Base-by-base conservation (phyloP, 2,113 vertebrate species). In the Anolis sagrei region DNA sequence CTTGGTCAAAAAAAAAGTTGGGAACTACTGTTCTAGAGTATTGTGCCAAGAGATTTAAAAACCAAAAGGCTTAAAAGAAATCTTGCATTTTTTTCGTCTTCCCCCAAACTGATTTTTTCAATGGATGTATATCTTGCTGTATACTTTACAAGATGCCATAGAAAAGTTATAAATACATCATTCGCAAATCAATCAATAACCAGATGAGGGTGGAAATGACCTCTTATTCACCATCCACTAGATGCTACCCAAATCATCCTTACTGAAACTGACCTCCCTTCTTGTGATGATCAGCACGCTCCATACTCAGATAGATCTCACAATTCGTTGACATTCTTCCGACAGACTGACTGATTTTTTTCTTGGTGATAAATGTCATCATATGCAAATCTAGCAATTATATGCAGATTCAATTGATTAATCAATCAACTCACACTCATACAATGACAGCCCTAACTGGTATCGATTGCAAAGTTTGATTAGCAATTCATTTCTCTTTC, bases 391-490 rank as follows among this genome's bases (percentile, higher is more conserved):
- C 36, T 76, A 66, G 44, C 19, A 76, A 76, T 76, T 25, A 23
- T 64, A 76, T 76, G 73, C 36, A 84, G n/a, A 83, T 83, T 5
- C 36, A 74, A 29, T 74, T 36, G 32, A 27, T 70, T 75, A 62
- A 39, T 64, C 1, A 72, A 73, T 51, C 69, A n/a, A 75, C 44
- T 79, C 58, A 39, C 16, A 7, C 32, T 36, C 34, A 27, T 64
- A 64, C 54, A 79, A 25, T 62, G 54, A 44, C 70, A 76, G 36
- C 13, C 82, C 73, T 83, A 75, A 83, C 72, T 83, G 39, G 61
- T 64, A 83, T 75, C 32, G 61, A 64, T 48, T 76, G 58, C 18
- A 49, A 10, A 66, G 58, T 49, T 49, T 76, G 73, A 75, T 74
- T 61, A 61, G 32, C 23, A 82, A 61, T 83, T 76, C 73, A 76